Evolutionary conservation across 2,888 invertebrate genomes (phyloP), one percentile per base, ranked within the genome.

Genomic region (Acrocera orbiculus): DNA sequence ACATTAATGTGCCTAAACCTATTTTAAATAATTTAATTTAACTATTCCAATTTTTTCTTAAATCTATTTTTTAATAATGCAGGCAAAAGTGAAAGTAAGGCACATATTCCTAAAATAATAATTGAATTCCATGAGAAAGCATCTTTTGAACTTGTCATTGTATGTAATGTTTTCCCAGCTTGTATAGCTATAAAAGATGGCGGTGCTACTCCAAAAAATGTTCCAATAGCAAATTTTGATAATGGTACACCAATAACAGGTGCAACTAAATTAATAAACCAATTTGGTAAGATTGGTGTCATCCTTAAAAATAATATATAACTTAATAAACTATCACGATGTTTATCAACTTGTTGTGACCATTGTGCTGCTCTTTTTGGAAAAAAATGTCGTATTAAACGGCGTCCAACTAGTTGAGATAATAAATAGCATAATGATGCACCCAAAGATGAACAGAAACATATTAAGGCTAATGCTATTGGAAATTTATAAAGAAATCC

Each of bases 101-200:
- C 92, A 53, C 90, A 82, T 3, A 76, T 51, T 29, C 70, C 73
- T 10, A 96, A 65, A 28, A 87, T 63, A 10, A 74, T 61, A 33
- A 93, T 62, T n/a, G 92, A 87, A 9, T 71, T 76, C 76, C 80
- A 81, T 0, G 90, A 89, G 63, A 90, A 76, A 2, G 87, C 80
- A 45, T 83, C 82, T 45, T 76, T 76, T 2, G 82, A 80, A 4
- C 86, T 85, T 2, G 90, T 85, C 62, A 98, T 68, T 44, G 86
- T 76, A 50, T 96, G 85, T 28, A 99, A 64, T 1, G 96, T 96
- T 54, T 89, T 89, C 10, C 98, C 98, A 9, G 95, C 90, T 65
- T 96, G 92, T 47, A 98, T 93, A 9, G 93, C 93, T 16, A 98
- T 76, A 56, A 98, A 85, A 1, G 95, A 93, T 4, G 96, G 96